phyloP scores from a whole-genome alignment of 2,797 vertebrate genomes.

The Lepilemur septentrionalis region DNA sequence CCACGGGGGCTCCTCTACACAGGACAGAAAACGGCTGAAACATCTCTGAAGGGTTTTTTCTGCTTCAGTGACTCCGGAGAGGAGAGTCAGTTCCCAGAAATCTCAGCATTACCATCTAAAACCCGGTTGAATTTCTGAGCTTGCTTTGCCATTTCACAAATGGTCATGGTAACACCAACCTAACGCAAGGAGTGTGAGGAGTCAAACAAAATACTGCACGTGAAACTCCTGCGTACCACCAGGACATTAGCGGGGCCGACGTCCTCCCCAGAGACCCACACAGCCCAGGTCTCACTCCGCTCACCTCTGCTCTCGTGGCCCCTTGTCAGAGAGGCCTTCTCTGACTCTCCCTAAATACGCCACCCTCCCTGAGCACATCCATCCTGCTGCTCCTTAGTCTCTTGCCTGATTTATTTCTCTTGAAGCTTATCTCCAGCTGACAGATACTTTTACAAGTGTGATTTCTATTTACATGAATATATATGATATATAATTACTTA shows the following conservation, averaged over 20 bases:
- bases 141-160: neutral
- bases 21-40: neutral
- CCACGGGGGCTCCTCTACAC: neutral
- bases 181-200: neutral
- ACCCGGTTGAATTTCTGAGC: neutral
- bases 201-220: neutral
- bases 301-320: neutral
- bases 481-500: neutral
- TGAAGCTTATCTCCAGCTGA: neutral
- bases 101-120: neutral
- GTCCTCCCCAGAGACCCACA: neutral
- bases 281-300: neutral
- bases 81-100: neutral
- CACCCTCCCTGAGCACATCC: neutral
- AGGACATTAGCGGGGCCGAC: rapidly evolving
- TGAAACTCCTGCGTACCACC: neutral
- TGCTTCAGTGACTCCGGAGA: neutral
- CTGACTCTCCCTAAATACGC: neutral
- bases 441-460: neutral
- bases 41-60: neutral
- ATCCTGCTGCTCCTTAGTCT: neutral
- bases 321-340: neutral
- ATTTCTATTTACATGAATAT: no score
- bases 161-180: neutral
- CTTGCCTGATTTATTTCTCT: neutral